Conservation (phyloP, 2,797 vertebrate genomes). For the Chiroxiphia lanceolata region DNA sequence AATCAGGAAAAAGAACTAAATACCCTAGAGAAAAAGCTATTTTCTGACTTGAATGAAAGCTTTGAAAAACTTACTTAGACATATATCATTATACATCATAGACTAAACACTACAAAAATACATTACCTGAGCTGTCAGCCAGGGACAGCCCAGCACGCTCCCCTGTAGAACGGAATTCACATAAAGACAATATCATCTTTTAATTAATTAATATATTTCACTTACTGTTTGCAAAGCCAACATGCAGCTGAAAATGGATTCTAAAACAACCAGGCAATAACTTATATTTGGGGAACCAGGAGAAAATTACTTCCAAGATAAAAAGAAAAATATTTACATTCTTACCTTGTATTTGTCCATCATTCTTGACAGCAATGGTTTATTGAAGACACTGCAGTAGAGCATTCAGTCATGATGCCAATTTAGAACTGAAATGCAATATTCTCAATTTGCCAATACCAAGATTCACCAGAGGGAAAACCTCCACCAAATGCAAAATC, state of each 20-base stretch:
- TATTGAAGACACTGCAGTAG: neutral
- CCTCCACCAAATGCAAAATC: neutral
- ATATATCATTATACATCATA: fast-evolving
- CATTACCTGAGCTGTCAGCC: neutral
- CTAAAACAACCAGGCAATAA: neutral
- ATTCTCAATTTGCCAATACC: neutral
- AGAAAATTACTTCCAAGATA: neutral
- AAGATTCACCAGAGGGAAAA: neutral
- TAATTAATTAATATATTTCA: neutral
- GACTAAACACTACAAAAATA: neutral
- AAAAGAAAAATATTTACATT: neutral
- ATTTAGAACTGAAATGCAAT: neutral
- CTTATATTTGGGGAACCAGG: neutral
- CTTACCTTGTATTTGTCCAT: neutral
- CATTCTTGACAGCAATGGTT: neutral
- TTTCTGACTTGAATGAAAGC: neutral
- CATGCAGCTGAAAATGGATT: neutral
- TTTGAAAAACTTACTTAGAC: neutral
- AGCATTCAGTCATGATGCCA: neutral
- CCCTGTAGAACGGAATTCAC: neutral
- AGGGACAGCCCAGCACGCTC: neutral
- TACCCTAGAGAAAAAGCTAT: neutral
- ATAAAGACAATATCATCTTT: neutral
- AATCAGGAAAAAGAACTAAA: neutral
- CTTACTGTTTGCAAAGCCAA: neutral